Conservation (phyloP, 2,113 vertebrate species). For the Aphyosemion australe region DNA sequence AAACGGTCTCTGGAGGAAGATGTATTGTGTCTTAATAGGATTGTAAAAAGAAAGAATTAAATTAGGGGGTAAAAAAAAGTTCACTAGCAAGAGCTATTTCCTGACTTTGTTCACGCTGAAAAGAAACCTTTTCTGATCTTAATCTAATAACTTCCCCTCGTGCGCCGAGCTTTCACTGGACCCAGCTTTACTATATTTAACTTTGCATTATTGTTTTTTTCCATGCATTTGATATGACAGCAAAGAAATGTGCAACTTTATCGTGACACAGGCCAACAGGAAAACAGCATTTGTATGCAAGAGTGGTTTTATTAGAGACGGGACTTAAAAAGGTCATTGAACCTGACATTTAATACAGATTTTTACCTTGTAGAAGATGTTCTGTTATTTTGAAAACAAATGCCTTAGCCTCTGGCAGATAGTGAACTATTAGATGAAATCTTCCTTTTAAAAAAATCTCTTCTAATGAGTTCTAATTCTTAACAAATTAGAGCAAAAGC, state of each 20-base stretch:
- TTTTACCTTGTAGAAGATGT: not conserved
- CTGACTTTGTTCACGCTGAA: not conserved
- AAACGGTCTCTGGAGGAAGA: too few relatives aligned
- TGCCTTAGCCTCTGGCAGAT: conserved; percentile 40
- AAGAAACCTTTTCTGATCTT: not conserved
- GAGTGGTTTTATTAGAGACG: not conserved
- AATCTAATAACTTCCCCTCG: not conserved
- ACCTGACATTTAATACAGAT: not conserved
- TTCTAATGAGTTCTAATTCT: conserved; percentile 31
- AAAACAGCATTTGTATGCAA: not conserved
- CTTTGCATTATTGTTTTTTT: not conserved
- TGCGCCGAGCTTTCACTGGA: not conserved
- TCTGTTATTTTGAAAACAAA: conserved; percentile 1
- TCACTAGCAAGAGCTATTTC: not conserved
- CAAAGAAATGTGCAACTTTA: not conserved
- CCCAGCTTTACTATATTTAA: not conserved
- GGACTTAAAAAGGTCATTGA: not conserved
- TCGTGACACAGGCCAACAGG: not conserved
- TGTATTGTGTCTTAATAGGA: too few relatives aligned
- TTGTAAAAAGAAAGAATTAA: too few relatives aligned
- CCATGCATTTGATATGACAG: not conserved
- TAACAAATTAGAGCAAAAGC: conserved; percentile 57
- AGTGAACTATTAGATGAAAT: conserved; percentile 35
- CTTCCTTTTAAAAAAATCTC: not conserved
- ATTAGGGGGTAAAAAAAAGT: not conserved